Evolutionary conservation across 2,888 invertebrate genomes (phyloP).

Genomic region (Ophion obscuratus): DNA sequence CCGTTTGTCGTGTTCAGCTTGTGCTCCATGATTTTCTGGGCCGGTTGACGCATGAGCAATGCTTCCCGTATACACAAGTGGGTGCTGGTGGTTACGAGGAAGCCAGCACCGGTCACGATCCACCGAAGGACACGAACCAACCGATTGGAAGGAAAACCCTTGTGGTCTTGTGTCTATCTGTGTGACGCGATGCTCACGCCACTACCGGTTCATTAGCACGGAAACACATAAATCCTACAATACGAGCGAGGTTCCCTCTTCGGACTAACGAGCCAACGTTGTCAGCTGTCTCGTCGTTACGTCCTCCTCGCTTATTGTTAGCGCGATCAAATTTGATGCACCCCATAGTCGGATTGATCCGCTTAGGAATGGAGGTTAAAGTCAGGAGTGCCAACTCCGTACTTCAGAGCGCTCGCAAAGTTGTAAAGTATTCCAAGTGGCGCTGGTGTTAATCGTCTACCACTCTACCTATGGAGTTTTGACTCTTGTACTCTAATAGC

Average conservation of each 20-base stretch:
- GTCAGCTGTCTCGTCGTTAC: slow-evolving; percentile 39
- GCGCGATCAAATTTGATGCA: background rate
- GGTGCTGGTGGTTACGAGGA: slow-evolving; percentile 61
- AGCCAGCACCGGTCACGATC: slow-evolving; percentile 67
- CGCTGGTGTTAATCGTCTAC: too few species aligned
- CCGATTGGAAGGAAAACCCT: slow-evolving; percentile 11
- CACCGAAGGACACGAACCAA: slow-evolving; percentile 48
- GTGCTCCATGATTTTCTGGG: too few species aligned
- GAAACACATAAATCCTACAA: slow-evolving; percentile 72
- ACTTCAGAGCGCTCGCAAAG: background rate
- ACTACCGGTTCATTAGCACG: slow-evolving; percentile 74
- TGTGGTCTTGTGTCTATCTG: slow-evolving; percentile 23
- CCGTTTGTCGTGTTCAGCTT: too few species aligned
- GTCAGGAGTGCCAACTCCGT: too few species aligned
- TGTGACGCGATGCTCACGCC: slow-evolving; percentile 7
- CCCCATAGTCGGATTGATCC: too few species aligned
- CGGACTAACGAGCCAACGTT: slow-evolving; percentile 70
- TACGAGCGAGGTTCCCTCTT: slow-evolving; percentile 44
- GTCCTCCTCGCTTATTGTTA: slow-evolving; percentile 25
- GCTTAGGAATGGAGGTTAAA: too few species aligned
- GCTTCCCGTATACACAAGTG: too few species aligned
- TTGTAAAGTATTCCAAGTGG: too few species aligned
- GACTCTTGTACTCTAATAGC: too few species aligned
- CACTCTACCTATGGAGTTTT: too few species aligned
- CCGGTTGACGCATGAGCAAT: too few species aligned